A percentile compares a stretch with the other conserved stretches of the same genome.
phyloP scores from a whole-genome alignment of 2,888 invertebrate species.

The Hetaerina titia region DNA sequence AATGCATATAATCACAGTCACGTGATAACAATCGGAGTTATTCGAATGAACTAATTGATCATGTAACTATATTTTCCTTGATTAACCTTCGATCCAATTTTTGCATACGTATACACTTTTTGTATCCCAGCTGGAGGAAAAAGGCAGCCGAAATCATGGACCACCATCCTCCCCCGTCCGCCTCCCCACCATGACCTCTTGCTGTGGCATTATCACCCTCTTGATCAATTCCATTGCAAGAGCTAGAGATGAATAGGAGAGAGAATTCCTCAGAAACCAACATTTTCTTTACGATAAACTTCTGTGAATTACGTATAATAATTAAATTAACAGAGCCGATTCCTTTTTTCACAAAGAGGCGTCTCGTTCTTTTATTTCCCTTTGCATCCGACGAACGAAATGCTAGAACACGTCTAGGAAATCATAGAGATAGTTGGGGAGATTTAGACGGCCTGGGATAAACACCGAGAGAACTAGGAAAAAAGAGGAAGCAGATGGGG shows the following conservation, averaged over 20 bases:
- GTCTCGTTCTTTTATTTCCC: neutral
- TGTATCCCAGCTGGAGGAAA: neutral
- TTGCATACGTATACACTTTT: neutral
- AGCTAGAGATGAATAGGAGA: neutral
- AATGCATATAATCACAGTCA: neutral
- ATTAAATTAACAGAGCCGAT: neutral
- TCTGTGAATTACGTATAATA: conserved; percentile 34
- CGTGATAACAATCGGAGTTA: neutral
- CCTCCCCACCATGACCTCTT: neutral
- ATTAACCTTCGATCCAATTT: neutral
- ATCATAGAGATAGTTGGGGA: neutral
- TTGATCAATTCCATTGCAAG: neutral
- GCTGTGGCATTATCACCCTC: conserved; percentile 8
- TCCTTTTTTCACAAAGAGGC: neutral
- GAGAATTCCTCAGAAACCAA: neutral
- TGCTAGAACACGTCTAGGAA: neutral
- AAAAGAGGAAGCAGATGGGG: neutral
- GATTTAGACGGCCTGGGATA: too few species aligned
- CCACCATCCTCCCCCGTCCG: neutral
- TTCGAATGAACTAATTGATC: neutral
- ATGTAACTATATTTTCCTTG: neutral
- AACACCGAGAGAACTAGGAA: too few species aligned
- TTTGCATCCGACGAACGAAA: neutral
- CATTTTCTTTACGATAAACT: neutral
- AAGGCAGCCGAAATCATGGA: neutral